A percentile compares a stretch with the other conserved stretches of the same genome.
phyloP scores from a whole-genome alignment of 2,113 vertebrate genomes.

The Cairina moschata region DNA sequence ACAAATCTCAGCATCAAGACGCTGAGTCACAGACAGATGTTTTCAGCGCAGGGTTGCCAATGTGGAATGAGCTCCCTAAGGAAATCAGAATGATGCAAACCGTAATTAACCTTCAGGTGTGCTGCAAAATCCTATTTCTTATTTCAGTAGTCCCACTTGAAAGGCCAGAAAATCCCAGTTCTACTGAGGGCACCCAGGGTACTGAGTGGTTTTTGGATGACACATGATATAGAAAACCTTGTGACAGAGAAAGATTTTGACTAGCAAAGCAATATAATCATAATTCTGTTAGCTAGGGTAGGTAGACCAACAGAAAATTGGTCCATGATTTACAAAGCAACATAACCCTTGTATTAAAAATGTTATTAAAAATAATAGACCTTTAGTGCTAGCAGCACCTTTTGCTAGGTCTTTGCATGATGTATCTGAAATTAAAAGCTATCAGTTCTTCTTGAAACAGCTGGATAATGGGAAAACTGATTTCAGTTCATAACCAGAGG shows the following conservation, averaged over 20 bases:
- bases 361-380: not conserved
- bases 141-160: not conserved
- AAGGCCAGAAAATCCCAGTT: conserved; percentile 2
- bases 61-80: not conserved
- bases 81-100: not conserved
- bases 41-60: not conserved
- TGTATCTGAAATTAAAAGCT: not conserved
- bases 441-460: not conserved
- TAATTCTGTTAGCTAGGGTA: not conserved
- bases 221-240: not conserved
- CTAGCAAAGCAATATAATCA: not conserved
- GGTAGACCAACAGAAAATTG: not conserved
- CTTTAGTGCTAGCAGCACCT: not conserved
- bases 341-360: not conserved
- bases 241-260: not conserved
- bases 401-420: not conserved
- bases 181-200: not conserved
- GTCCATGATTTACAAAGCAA: not conserved
- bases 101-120: not conserved
- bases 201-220: not conserved
- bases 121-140: not conserved
- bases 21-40: not conserved
- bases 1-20: not conserved
- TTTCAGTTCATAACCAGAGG: not conserved
- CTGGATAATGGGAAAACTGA: not conserved